Conservation (phyloP, 2,797 vertebrate species). For the Lindbergichthys nudifrons region DNA sequence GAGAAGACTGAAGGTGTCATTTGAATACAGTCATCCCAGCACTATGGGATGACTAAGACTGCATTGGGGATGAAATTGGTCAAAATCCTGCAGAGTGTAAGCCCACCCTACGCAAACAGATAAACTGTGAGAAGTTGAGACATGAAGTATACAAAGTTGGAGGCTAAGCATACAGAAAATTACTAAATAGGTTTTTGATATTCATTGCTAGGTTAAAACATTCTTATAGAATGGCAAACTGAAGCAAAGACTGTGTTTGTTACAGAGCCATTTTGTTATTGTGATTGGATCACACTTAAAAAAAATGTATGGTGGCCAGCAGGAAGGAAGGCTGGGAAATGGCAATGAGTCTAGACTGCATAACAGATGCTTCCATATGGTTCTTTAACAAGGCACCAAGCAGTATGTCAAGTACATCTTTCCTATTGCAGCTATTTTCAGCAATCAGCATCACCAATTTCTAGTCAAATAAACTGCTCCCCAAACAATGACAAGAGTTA, state of each 20-base stretch:
- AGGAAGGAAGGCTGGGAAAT: neutral
- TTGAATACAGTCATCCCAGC: constrained; percentile 11
- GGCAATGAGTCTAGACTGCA: neutral
- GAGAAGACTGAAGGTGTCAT: constrained; percentile 23
- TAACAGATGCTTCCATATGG: neutral
- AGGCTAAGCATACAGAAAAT: neutral
- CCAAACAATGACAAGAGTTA: constrained; percentile 1
- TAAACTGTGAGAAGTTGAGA: no score
- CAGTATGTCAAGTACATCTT: neutral
- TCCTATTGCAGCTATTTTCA: neutral
- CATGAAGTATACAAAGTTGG: neutral
- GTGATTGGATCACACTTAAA: neutral
- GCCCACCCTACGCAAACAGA: constrained; percentile 12
- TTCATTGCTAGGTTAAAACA: neutral
- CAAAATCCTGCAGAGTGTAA: constrained; percentile 28
- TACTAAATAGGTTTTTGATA: constrained; percentile 1
- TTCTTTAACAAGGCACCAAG: constrained; percentile 2
- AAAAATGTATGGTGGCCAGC: neutral
- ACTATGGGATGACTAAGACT: constrained; percentile 22
- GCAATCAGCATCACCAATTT: neutral
- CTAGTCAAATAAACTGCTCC: neutral
- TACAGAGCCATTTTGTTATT: neutral
- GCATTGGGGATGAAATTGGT: constrained; percentile 25
- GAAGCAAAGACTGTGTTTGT: neutral
- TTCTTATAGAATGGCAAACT: neutral